Evolutionary conservation across 1,140 invertebrate genomes (phyloP).

Genomic region (Myzus persicae): DNA sequence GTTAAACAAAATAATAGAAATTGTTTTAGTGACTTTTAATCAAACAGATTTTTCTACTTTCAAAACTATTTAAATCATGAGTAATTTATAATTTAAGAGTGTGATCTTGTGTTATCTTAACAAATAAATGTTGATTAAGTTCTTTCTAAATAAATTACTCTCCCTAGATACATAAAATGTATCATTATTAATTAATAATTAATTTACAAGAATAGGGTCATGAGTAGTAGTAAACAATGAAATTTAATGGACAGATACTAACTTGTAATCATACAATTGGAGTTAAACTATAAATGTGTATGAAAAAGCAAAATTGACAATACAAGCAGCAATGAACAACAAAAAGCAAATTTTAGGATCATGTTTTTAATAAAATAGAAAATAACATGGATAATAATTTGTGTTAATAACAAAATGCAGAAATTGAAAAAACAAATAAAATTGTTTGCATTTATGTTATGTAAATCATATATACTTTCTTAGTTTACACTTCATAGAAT

Average conservation of each 20-base stretch:
- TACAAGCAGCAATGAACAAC: neutral
- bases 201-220: neutral
- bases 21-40: neutral
- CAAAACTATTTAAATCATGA: neutral
- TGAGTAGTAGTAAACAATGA: neutral
- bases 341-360: neutral
- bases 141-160: neutral
- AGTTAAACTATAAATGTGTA: neutral
- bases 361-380: neutral
- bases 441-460: neutral
- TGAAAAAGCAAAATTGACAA: slow-evolving; percentile 23
- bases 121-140: neutral
- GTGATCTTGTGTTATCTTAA: neutral
- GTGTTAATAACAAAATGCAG: neutral
- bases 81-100: neutral
- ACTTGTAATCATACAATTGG: neutral
- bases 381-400: neutral
- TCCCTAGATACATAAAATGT: neutral
- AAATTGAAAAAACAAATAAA: neutral
- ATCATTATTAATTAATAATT: neutral
- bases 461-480: neutral
- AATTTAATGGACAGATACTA: neutral
- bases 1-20: neutral
- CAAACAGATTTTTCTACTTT: neutral
- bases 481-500: neutral